Percentiles rank a stretch among this genome's conserved stretches.
phyloP scores from a whole-genome alignment of 2,113 vertebrate genomes.

The Psettodes erumei region DNA sequence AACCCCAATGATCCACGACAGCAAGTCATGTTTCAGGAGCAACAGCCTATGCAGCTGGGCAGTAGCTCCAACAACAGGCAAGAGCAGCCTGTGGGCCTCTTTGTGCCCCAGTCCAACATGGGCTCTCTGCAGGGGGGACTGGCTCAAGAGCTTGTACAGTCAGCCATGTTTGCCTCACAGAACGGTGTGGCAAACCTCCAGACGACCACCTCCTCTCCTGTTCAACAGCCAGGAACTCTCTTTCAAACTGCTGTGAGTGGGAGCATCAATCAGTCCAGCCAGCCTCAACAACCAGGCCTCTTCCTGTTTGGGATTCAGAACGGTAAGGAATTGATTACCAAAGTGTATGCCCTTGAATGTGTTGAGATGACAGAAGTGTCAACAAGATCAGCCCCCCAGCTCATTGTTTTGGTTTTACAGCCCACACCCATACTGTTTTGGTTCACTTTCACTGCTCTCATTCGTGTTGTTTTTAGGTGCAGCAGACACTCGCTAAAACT shows the following conservation, averaged over 20 bases:
- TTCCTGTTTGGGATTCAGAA: conserved; percentile 98
- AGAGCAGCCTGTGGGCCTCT: conserved; percentile 92
- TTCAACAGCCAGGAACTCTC: conserved; percentile 87
- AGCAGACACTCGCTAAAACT: neutral
- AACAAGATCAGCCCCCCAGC: neutral
- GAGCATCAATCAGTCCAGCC: conserved; percentile 88
- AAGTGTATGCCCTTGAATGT: neutral
- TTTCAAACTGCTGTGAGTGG: conserved; percentile 89
- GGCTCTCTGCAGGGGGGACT: conserved; percentile 88
- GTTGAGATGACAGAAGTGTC: neutral
- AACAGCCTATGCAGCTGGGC: conserved; percentile 93
- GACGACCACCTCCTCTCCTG: conserved; percentile 87
- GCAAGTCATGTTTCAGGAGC: conserved; percentile 90
- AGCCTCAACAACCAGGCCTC: conserved; percentile 90
- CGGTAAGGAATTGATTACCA: conserved; percentile 83
- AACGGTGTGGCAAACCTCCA: conserved; percentile 89
- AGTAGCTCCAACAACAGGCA: conserved; percentile 84
- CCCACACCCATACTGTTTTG: neutral
- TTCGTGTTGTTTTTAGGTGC: neutral
- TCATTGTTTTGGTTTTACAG: neutral
- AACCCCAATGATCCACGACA: conserved; percentile 86
- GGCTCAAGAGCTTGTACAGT: conserved; percentile 90
- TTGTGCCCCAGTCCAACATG: conserved; percentile 92
- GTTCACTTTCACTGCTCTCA: neutral
- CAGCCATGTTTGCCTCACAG: conserved; percentile 89